Evolutionary conservation across 2,888 invertebrate genomes (phyloP).

Genomic region (Volucella inanis): DNA sequence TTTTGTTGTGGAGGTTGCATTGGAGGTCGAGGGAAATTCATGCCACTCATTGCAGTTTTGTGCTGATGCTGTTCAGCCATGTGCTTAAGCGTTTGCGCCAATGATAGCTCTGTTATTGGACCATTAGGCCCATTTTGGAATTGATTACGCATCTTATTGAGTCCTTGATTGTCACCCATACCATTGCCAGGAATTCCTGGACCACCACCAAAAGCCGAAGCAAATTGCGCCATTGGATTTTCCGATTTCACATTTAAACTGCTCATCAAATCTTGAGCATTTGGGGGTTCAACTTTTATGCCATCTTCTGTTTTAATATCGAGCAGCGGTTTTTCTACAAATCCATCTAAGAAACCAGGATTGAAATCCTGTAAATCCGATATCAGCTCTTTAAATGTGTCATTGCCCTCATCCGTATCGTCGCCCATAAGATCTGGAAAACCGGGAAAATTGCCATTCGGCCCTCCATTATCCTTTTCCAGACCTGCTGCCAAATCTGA

Average conservation of each 20-base stretch:
- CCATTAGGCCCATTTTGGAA: constrained; percentile 79
- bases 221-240: constrained; percentile 81
- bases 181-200: constrained; percentile 68
- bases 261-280: constrained; percentile 82
- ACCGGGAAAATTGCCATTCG: constrained; percentile 89
- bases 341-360: constrained; percentile 91
- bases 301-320: constrained; percentile 83
- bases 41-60: constrained; percentile 88
- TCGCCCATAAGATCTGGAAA: constrained; percentile 92
- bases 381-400: constrained; percentile 93
- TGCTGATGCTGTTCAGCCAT: constrained; percentile 99
- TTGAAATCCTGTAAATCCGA: constrained; percentile 92
- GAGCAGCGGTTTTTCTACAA: constrained; percentile 85
- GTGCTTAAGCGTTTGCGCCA: constrained; percentile 97
- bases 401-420: constrained; percentile 91
- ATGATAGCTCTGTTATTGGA: constrained; percentile 89
- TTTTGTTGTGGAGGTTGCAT: constrained; percentile 84
- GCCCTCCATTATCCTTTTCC: constrained; percentile 91
- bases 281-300: constrained; percentile 82
- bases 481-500: constrained; percentile 93
- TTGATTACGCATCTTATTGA: constrained; percentile 79
- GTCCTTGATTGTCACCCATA: constrained; percentile 78
- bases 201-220: constrained; percentile 79
- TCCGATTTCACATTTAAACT: constrained; percentile 83
- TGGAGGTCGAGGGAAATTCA: constrained; percentile 84